Base-by-base conservation (phyloP, 2,888 invertebrate species). In the Monopis laevigella region DNA sequence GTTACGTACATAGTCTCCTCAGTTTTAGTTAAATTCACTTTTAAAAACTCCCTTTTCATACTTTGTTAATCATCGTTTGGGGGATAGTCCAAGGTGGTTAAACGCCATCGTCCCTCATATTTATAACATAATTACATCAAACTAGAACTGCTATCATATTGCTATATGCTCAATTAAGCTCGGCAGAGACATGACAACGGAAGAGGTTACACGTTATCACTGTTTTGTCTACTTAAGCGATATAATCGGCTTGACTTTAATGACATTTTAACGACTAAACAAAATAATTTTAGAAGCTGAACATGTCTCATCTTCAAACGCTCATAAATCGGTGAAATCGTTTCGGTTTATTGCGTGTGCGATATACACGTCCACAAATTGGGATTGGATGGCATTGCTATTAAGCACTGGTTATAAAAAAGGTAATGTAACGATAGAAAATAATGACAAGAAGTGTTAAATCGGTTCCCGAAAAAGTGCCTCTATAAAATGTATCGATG, bases 221-320 rank as follows among this genome's bases (percentile, higher is more conserved):
- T 32, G 32, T 32, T 32, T 32, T 32, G 36, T 48, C 47, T 48
- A n/a, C n/a, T n/a, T n/a, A 45, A 40, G 38, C 43, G 47, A 49
- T 48, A 45, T 48, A 48, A 53, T 53, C 50, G 47, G 46, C 29
- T 16, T 18, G 48, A 48, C 51, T 53, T 51, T 57, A 54, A 60
- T 51, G 55, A 52, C 50, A 52, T 56, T 59, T 57, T 56, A 58
- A 58, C 54, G 53, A 54, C 51, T 41, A 45, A 46, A 51, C 40
- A 35, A 16, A 29, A 40, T 24, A 24, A 35, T 36, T 40, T 18
- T 21, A 3, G 21, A 36, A 36, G 13, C 21, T 21, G 19, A 29
- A 36, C 36, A 36, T 21, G 36, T 43, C 43, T 45, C 38, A 21
- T 36, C 36, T 36, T 36, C 21, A 36, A 36, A 36, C 36, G 17